A percentile compares a stretch with the other conserved stretches of the same genome.
Evolutionary conservation across 2,888 invertebrate species (phyloP).

Genomic region (Prostheceraeus crozeri): DNA sequence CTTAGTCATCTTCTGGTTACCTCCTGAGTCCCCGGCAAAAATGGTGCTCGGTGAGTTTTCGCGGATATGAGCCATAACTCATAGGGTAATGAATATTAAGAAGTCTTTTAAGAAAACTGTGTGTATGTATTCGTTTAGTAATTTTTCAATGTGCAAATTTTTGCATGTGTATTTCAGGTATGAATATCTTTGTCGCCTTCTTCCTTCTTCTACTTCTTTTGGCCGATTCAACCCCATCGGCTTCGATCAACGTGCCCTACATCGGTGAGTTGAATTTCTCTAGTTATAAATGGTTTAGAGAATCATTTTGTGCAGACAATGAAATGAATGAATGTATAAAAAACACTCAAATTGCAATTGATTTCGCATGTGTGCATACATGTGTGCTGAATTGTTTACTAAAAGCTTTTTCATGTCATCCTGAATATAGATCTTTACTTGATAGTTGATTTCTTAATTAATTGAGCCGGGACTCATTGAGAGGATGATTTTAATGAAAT

Average conservation of each 20-base stretch:
- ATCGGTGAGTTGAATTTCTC: too few relatives aligned
- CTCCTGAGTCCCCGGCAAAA: conserved; percentile 57
- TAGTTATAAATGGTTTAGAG: too few relatives aligned
- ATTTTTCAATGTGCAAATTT: background rate
- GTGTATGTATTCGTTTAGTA: background rate
- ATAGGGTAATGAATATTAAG: background rate
- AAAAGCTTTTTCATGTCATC: too few relatives aligned
- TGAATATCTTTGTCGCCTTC: conserved; percentile 56
- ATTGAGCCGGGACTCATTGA: too few relatives aligned
- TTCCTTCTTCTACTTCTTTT: conserved; percentile 53
- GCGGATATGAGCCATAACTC: background rate
- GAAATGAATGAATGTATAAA: too few relatives aligned
- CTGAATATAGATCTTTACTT: too few relatives aligned
- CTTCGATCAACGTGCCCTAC: conserved; percentile 40
- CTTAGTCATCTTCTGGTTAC: conserved; percentile 57
- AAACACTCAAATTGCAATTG: too few relatives aligned
- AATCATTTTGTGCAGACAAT: too few relatives aligned
- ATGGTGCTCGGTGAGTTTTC: conserved; percentile 47
- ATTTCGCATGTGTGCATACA: too few relatives aligned
- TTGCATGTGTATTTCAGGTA: conserved; percentile 42
- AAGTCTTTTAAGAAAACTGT: background rate
- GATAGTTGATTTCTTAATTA: too few relatives aligned
- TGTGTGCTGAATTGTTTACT: too few relatives aligned
- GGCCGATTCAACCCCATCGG: conserved; percentile 54
- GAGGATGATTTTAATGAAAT: too few relatives aligned